These are phyloP conservation scores for Caenorhabditis brenneri DNA, from an alignment of 1,140 invertebrate genomes.

Conservation along the genomic window DNA sequence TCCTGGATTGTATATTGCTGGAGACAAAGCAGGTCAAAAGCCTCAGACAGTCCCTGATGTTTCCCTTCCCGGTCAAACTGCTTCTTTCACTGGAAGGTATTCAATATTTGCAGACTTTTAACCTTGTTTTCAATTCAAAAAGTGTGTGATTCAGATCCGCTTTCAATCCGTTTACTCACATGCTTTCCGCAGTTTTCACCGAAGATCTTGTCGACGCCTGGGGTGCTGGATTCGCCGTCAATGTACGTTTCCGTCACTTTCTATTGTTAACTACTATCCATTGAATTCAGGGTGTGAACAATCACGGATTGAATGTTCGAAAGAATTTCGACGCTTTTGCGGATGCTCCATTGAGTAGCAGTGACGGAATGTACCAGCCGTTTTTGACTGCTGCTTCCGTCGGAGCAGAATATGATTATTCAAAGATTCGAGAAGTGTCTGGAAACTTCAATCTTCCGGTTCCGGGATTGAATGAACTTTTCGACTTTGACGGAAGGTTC, in stretches of 20 bases:
- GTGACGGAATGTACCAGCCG: constrained; percentile 55
- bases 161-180: constrained; percentile 48
- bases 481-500: constrained; percentile 56
- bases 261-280: neutral
- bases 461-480: constrained; percentile 56
- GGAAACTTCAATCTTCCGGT: constrained; percentile 54
- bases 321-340: constrained; percentile 53
- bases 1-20: constrained; percentile 46
- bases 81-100: constrained; percentile 41
- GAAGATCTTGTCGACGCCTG: constrained; percentile 49
- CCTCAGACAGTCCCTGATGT: constrained; percentile 48
- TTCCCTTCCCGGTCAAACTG: constrained; percentile 44
- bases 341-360: constrained; percentile 48
- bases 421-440: constrained; percentile 53
- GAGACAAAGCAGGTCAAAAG: constrained; percentile 34
- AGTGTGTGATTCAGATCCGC: neutral
- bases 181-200: constrained; percentile 36
- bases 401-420: constrained; percentile 52
- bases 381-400: constrained; percentile 51
- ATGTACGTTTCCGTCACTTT: neutral
- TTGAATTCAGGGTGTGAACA: constrained; percentile 46
- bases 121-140: neutral
- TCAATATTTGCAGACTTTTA: neutral
- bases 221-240: constrained; percentile 41
- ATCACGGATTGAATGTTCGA: constrained; percentile 44